Evolutionary conservation across 1,140 invertebrate genomes (phyloP).

Genomic region (Cotesia vestalis): DNA sequence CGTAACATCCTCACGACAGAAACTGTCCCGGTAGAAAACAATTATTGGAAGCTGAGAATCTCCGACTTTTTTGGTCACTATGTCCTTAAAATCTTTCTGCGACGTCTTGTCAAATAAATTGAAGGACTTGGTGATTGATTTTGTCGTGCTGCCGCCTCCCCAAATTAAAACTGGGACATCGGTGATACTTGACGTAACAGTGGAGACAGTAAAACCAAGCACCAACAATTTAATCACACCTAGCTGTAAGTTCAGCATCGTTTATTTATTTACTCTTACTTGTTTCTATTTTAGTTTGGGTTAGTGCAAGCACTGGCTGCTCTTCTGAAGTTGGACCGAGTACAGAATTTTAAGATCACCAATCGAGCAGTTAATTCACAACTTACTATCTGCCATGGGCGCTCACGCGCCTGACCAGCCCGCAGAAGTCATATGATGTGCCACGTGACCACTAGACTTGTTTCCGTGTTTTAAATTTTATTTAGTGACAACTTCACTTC

Average conservation of each 20-base stretch:
- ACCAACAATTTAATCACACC: slow-evolving; percentile 30
- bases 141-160: slow-evolving; percentile 42
- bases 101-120: slow-evolving; percentile 51
- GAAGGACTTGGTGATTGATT: slow-evolving; percentile 28
- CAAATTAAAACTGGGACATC: slow-evolving; percentile 54
- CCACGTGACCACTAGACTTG: slow-evolving; percentile 43
- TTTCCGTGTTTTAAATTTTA: slow-evolving; percentile 39
- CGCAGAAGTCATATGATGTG: slow-evolving; percentile 49
- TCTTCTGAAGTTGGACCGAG: slow-evolving; percentile 26
- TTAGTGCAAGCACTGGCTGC: not conserved
- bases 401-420: slow-evolving; percentile 48
- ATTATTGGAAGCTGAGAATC: slow-evolving; percentile 40
- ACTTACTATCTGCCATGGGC: slow-evolving; percentile 15
- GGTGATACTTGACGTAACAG: slow-evolving; percentile 32
- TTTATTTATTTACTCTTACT: slow-evolving; percentile 13
- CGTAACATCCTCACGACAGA: slow-evolving; percentile 57
- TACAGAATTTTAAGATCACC: slow-evolving; percentile 19
- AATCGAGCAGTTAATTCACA: slow-evolving; percentile 30
- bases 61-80: slow-evolving; percentile 44
- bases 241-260: slow-evolving; percentile 35
- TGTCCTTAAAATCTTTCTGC: slow-evolving; percentile 44
- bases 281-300: no score
- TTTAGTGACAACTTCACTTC: not conserved
- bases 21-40: slow-evolving; percentile 50
- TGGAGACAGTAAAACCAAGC: slow-evolving; percentile 32